Conservation (phyloP, 2,888 invertebrate species). For the Drosophila atripex region DNA sequence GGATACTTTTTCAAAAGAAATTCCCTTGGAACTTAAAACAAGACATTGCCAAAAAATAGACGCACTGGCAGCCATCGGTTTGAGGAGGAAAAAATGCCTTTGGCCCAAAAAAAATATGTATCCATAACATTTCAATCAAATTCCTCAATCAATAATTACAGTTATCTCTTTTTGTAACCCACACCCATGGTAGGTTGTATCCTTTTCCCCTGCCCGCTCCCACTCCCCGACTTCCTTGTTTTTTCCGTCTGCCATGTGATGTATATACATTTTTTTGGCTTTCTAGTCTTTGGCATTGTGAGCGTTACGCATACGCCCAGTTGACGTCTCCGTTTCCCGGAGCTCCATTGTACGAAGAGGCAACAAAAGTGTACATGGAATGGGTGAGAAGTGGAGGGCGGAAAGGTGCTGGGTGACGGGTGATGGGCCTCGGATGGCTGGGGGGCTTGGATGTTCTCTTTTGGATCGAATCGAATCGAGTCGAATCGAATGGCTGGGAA, state of each 20-base stretch:
- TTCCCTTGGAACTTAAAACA: too few species aligned
- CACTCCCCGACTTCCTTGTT: background rate
- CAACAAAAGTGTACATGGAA: background rate
- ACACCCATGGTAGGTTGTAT: background rate
- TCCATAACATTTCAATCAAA: slow-evolving; percentile 30
- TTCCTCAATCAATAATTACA: slow-evolving; percentile 39
- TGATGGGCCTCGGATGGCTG: background rate
- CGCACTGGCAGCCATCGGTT: too few species aligned
- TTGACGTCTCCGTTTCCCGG: slow-evolving; percentile 20
- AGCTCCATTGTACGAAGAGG: slow-evolving; percentile 9
- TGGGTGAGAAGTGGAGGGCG: background rate
- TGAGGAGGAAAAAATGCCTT: background rate
- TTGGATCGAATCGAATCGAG: slow-evolving; percentile 1
- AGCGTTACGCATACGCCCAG: slow-evolving; percentile 51
- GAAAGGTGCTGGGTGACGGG: slow-evolving; percentile 1
- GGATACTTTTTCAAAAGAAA: too few species aligned
- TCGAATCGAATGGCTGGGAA: background rate
- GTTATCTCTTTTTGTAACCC: slow-evolving; percentile 5
- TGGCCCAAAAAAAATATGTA: background rate
- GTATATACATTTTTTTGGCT: background rate
- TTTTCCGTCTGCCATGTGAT: background rate
- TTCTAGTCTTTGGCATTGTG: slow-evolving; percentile 18
- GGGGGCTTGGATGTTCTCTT: slow-evolving; percentile 18
- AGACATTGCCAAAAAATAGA: too few species aligned
- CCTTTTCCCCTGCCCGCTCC: background rate